Conservation (phyloP, 2,797 vertebrate species). For the Oreochromis mossambicus region DNA sequence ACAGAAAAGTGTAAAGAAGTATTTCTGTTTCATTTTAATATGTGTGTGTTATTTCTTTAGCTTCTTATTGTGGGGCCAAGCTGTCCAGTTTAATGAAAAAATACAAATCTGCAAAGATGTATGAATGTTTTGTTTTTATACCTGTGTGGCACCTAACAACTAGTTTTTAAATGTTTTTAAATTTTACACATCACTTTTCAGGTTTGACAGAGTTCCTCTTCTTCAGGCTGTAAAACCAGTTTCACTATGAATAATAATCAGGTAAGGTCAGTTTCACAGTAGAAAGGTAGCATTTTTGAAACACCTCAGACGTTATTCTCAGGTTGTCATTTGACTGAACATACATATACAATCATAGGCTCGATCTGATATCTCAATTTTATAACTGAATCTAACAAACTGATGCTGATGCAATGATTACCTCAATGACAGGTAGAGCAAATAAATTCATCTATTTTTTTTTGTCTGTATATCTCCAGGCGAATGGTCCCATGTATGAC, state of each 20-base stretch:
- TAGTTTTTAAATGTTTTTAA: background rate
- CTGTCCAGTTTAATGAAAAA: background rate
- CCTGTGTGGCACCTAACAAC: background rate
- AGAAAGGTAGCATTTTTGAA: background rate
- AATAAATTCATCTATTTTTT: background rate
- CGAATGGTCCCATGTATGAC: conserved; percentile 5
- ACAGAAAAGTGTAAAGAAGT: background rate
- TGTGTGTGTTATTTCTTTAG: background rate
- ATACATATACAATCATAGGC: background rate
- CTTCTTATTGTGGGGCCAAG: background rate
- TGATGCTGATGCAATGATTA: fast-evolving
- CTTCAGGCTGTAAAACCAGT: background rate
- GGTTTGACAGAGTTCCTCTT: background rate
- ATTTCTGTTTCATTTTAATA: background rate
- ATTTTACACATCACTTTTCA: background rate
- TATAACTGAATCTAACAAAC: background rate
- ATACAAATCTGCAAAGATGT: background rate
- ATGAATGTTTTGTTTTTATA: background rate
- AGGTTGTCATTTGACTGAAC: background rate
- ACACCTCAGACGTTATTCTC: background rate
- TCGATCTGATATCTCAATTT: fast-evolving
- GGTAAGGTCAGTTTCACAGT: conserved; percentile 19
- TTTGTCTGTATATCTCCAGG: conserved; percentile 16
- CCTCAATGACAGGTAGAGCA: background rate
- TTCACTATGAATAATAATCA: conserved; percentile 32